Evolutionary conservation across 2,113 vertebrate species (phyloP).

Genomic region (Ceyx cyanopectus): DNA sequence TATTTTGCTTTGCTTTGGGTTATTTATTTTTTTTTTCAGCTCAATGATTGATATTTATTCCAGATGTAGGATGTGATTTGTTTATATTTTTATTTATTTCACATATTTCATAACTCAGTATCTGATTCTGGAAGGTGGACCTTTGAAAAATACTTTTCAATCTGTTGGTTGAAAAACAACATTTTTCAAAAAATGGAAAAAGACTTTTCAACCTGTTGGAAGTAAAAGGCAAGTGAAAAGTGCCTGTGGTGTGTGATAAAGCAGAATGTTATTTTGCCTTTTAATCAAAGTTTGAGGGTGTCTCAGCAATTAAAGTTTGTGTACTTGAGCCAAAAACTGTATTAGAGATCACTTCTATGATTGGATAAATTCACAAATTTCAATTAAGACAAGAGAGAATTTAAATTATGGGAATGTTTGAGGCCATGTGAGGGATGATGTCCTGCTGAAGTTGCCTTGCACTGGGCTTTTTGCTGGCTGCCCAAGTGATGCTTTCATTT

Average conservation of each 20-base stretch:
- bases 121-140: neutral
- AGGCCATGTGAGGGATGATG: neutral
- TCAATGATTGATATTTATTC: constrained; percentile 39
- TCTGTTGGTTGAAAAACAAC: too few relatives aligned
- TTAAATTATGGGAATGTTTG: neutral
- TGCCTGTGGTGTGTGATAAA: neutral
- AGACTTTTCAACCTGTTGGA: neutral
- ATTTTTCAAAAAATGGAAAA: neutral
- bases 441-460: neutral
- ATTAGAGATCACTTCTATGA: neutral
- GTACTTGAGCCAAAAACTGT: constrained; percentile 6
- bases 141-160: neutral
- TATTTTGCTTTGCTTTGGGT: neutral
- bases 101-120: neutral
- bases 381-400: neutral
- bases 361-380: neutral
- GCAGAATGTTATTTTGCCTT: constrained; percentile 55
- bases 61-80: neutral
- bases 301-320: constrained; percentile 20
- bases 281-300: constrained; percentile 42
- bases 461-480: neutral
- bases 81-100: constrained; percentile 25
- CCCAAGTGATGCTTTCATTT: neutral
- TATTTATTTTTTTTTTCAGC: neutral
- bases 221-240: neutral